A percentile compares a stretch with the other conserved stretches of the same genome.
Conservation (phyloP, 2,888 invertebrate genomes). For the Drosophila acutilabella region DNA sequence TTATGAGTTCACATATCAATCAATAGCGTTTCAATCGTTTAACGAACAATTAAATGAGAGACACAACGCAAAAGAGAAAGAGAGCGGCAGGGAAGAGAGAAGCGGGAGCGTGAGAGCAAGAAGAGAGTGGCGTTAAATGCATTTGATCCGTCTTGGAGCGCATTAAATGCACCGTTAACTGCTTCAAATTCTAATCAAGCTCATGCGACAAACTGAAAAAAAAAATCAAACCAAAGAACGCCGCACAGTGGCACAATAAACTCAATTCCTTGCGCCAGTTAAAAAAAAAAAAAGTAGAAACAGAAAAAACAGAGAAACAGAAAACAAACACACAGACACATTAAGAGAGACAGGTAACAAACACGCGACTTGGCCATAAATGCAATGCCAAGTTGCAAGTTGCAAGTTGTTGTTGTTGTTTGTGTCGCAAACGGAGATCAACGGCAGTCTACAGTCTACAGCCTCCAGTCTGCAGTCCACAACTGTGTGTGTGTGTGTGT, state of each 20-base stretch:
- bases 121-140: conserved; percentile 65
- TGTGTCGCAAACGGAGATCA: conserved; percentile 50
- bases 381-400: conserved; percentile 67
- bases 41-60: conserved; percentile 20
- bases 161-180: conserved; percentile 80
- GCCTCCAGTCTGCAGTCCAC: conserved; percentile 7
- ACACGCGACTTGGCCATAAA: conserved; percentile 80
- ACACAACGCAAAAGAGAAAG: background rate
- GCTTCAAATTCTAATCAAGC: conserved; percentile 78
- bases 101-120: conserved; percentile 1
- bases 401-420: conserved; percentile 37
- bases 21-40: conserved; percentile 27
- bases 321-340: conserved; percentile 21
- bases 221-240: conserved; percentile 55
- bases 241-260: conserved; percentile 77
- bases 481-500: conserved; percentile 13
- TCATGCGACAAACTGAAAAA: conserved; percentile 65
- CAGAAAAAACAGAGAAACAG: conserved; percentile 4
- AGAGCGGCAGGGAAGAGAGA: background rate
- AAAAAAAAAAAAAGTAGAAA: conserved; percentile 22
- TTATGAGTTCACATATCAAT: conserved; percentile 59
- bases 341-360: conserved; percentile 60
- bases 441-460: conserved; percentile 21
- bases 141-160: conserved; percentile 74
- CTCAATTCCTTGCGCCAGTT: conserved; percentile 65